Percentiles rank a stretch among this genome's conserved stretches.
These are phyloP conservation scores for Antennarius striatus DNA, from an alignment of 2,113 vertebrate species.

Conservation along the genomic window DNA sequence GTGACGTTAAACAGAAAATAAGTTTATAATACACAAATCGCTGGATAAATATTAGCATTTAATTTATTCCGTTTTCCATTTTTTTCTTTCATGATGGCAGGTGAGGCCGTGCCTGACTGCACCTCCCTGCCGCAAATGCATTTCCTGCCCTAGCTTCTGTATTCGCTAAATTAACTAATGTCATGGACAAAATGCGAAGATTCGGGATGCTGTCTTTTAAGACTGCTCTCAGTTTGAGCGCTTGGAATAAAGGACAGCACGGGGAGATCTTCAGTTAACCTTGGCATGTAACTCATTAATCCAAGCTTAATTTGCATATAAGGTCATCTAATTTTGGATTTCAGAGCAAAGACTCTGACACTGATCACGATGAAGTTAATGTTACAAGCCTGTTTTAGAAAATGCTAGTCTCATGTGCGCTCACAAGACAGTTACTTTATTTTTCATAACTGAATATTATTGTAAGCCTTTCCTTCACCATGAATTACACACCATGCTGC, in stretches of 20 bases:
- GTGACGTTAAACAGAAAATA: too few species aligned
- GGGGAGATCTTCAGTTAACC: slow-evolving; percentile 67
- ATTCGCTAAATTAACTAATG: slow-evolving; percentile 46
- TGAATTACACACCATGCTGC: too few species aligned
- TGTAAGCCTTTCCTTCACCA: too few species aligned
- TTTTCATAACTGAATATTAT: too few species aligned
- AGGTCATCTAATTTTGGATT: slow-evolving; percentile 66
- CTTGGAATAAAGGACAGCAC: slow-evolving; percentile 32
- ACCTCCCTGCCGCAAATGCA: too few species aligned
- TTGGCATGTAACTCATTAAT: slow-evolving; percentile 63
- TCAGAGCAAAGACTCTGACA: slow-evolving; percentile 22
- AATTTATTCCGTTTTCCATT: too few species aligned
- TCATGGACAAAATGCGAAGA: slow-evolving; percentile 25
- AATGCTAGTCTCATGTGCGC: slow-evolving; percentile 20
- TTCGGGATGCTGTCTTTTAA: slow-evolving; percentile 43
- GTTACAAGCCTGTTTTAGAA: slow-evolving; percentile 20
- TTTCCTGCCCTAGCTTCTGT: slow-evolving; percentile 28
- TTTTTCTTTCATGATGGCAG: too few species aligned
- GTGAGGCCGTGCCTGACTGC: too few species aligned
- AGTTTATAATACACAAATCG: too few species aligned
- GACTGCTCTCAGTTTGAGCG: slow-evolving; percentile 23
- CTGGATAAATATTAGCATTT: too few species aligned
- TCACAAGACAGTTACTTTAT: slow-evolving; percentile 7
- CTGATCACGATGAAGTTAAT: slow-evolving; percentile 50
- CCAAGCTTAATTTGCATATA: slow-evolving; percentile 62